Evolutionary conservation across 1,140 invertebrate species (phyloP).

Genomic region (Heliothis virescens): DNA sequence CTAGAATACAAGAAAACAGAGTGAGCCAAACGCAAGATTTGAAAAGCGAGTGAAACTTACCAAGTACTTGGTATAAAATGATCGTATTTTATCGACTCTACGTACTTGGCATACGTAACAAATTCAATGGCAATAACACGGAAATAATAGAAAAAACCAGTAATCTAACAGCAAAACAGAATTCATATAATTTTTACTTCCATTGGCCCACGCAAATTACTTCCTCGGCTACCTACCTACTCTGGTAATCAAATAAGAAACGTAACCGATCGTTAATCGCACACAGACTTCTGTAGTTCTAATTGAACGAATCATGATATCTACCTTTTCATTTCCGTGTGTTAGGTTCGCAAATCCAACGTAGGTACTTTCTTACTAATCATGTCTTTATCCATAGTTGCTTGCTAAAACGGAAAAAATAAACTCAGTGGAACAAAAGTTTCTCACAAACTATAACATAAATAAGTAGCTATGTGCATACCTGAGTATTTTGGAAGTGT

Average conservation of each 20-base stretch:
- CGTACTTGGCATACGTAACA: neutral
- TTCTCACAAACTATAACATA: neutral
- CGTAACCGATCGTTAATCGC: constrained; percentile 33
- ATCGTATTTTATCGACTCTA: neutral
- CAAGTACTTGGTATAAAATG: neutral
- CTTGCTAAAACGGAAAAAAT: neutral
- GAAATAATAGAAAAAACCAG: constrained; percentile 15
- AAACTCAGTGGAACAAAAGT: neutral
- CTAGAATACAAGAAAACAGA: no score
- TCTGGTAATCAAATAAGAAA: constrained; percentile 41
- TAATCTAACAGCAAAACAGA: constrained; percentile 24
- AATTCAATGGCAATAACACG: constrained; percentile 10
- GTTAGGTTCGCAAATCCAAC: constrained; percentile 36
- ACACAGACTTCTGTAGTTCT: constrained; percentile 4
- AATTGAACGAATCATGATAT: constrained; percentile 6
- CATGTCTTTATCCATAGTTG: neutral
- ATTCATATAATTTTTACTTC: constrained; percentile 34
- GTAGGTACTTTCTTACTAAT: constrained; percentile 26
- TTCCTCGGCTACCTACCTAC: constrained; percentile 35
- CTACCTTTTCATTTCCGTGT: constrained; percentile 1
- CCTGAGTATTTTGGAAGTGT: constrained; percentile 78
- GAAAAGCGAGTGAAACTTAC: neutral
- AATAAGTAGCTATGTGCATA: constrained; percentile 28
- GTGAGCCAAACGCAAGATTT: no score
- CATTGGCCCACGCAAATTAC: constrained; percentile 18